phyloP scores from a whole-genome alignment of 1,140 invertebrate genomes.

The Drosophila ohnishii region DNA sequence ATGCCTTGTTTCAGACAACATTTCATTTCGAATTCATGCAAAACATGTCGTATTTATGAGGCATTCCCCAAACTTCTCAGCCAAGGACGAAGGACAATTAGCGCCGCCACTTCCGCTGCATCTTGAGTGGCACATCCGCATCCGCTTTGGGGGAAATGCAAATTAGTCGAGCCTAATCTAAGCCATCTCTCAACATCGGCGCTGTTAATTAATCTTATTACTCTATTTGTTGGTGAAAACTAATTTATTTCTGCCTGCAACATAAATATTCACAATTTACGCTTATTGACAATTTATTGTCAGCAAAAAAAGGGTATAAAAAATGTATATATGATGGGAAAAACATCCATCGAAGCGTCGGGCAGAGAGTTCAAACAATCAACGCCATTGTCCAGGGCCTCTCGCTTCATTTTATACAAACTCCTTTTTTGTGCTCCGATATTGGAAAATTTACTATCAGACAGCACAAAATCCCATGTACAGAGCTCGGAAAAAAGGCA shows the following conservation, averaged over 20 bases:
- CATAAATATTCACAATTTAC: slow-evolving; percentile 70
- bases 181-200: slow-evolving; percentile 11
- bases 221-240: slow-evolving; percentile 39
- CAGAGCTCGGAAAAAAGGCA: slow-evolving; percentile 21
- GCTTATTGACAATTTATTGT: slow-evolving; percentile 77
- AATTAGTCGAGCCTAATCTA: slow-evolving; percentile 35
- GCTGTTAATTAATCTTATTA: slow-evolving; percentile 63
- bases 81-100: slow-evolving; percentile 59
- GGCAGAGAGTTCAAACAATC: slow-evolving; percentile 72
- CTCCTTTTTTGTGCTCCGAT: slow-evolving; percentile 55
- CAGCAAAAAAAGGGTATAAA: slow-evolving; percentile 18
- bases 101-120: slow-evolving; percentile 55
- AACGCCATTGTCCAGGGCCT: slow-evolving; percentile 63
- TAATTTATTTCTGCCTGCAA: slow-evolving; percentile 52
- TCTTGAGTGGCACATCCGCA: slow-evolving; percentile 72
- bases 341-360: slow-evolving; percentile 52
- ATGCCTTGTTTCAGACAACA: slow-evolving; percentile 68
- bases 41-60: slow-evolving; percentile 75
- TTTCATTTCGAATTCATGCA: slow-evolving; percentile 74
- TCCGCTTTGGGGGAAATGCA: slow-evolving; percentile 31
- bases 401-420: slow-evolving; percentile 56
- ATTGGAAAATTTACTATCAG: slow-evolving; percentile 75
- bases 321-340: slow-evolving; percentile 20
- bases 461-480: slow-evolving; percentile 10
- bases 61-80: neutral